A percentile compares a stretch with the other conserved stretches of the same genome.
phyloP scores from a whole-genome alignment of 1,140 invertebrate genomes.

The Drosophila carrolli region DNA sequence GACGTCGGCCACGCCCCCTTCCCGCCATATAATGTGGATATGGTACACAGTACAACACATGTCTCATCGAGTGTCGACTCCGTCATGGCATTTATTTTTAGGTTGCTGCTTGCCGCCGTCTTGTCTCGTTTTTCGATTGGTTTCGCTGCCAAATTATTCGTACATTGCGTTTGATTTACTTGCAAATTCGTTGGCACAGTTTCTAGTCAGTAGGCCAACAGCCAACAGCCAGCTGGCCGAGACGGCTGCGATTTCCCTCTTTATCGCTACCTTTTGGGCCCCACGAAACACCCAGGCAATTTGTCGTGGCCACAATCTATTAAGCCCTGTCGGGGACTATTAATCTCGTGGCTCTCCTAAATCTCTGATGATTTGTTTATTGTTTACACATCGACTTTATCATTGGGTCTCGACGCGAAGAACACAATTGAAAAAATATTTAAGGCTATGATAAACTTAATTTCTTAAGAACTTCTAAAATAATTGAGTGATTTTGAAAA shows the following conservation, averaged over 20 bases:
- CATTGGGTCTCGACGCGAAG: background rate
- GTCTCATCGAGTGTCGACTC: conserved; percentile 29
- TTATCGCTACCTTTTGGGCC: conserved; percentile 35
- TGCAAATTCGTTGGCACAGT: conserved; percentile 45
- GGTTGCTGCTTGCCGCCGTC: conserved; percentile 38
- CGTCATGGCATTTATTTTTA: conserved; percentile 50
- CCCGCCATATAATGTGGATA: conserved; percentile 7
- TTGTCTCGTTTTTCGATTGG: conserved; percentile 49
- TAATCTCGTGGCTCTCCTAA: conserved; percentile 30
- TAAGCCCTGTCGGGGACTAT: conserved; percentile 37
- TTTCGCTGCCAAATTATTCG: conserved; percentile 50
- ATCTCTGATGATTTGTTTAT: conserved; percentile 60
- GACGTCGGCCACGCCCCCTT: conserved; percentile 26
- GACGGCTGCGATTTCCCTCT: conserved; percentile 33
- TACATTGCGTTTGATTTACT: conserved; percentile 43
- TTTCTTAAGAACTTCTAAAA: too few species aligned
- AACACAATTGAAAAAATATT: background rate
- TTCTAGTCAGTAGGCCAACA: conserved; percentile 43
- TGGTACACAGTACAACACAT: conserved; percentile 4
- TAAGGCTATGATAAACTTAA: background rate
- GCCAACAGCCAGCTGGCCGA: conserved; percentile 26
- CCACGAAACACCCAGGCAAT: conserved; percentile 37
- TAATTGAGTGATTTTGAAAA: too few species aligned
- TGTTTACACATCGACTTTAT: conserved; percentile 41
- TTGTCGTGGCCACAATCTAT: conserved; percentile 42